Evolutionary conservation across 2,113 vertebrate genomes (phyloP).

Genomic region (Solea solea): DNA sequence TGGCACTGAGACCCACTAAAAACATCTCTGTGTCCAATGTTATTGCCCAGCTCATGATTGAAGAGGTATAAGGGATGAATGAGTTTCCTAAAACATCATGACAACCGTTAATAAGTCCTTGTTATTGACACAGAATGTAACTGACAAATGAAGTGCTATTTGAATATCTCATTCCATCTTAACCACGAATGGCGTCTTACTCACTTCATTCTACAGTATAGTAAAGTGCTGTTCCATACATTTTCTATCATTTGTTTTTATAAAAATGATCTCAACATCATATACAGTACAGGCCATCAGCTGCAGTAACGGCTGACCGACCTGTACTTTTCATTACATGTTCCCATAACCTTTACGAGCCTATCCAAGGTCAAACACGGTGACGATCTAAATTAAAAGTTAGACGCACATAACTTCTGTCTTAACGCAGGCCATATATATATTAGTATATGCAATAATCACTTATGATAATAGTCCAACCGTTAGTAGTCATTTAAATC

Average conservation of each 20-base stretch:
- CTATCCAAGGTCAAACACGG: too few relatives aligned
- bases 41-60: constrained; percentile 4
- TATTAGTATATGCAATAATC: neutral
- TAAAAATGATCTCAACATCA: too few relatives aligned
- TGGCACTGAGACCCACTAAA: neutral
- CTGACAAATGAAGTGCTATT: neutral
- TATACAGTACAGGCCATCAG: too few relatives aligned
- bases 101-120: neutral
- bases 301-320: too few relatives aligned
- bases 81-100: neutral
- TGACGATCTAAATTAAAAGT: neutral
- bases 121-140: neutral
- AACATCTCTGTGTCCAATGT: constrained; percentile 45
- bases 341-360: too few relatives aligned
- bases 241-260: too few relatives aligned
- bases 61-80: neutral
- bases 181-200: too few relatives aligned
- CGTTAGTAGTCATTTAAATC: constrained; percentile 25
- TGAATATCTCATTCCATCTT: too few relatives aligned
- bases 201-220: too few relatives aligned
- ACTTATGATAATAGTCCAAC: constrained; percentile 20
- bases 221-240: too few relatives aligned
- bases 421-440: neutral
- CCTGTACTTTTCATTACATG: too few relatives aligned
- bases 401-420: neutral